phyloP scores from a whole-genome alignment of 2,113 vertebrate species.

The Gymnorhina tibicen region DNA sequence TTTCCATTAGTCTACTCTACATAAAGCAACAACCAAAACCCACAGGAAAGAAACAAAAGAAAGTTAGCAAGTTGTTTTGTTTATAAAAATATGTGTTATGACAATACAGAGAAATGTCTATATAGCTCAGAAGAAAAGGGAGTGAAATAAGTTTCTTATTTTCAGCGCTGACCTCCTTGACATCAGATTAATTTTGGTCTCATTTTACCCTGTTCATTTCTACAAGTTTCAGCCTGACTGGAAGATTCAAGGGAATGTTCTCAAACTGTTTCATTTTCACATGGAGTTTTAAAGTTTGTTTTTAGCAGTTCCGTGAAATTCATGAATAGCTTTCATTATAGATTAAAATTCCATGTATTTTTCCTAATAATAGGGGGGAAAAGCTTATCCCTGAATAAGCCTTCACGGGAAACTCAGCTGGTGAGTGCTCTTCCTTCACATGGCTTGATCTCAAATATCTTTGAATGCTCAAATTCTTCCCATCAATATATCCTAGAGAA shows the following conservation, averaged over 20 bases:
- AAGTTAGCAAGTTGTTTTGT: conserved; percentile 46
- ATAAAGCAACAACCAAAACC: conserved; percentile 34
- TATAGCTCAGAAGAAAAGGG: not conserved
- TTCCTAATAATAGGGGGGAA: not conserved
- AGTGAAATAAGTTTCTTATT: not conserved
- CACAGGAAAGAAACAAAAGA: conserved; percentile 41
- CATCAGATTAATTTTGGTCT: not conserved
- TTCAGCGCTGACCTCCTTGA: not conserved
- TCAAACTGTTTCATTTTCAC: not conserved
- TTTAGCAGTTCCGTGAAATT: not conserved
- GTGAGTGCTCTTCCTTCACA: not conserved
- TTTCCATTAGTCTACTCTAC: conserved; percentile 35
- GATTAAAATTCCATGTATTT: not conserved
- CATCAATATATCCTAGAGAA: not conserved
- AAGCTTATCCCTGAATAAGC: not conserved
- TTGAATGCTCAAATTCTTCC: not conserved
- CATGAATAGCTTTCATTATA: not conserved
- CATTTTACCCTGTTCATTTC: not conserved
- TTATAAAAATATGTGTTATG: conserved; percentile 48
- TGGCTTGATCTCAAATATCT: not conserved
- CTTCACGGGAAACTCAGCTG: not conserved
- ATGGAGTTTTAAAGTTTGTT: not conserved
- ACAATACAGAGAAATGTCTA: conserved; percentile 25
- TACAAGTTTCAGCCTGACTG: not conserved
- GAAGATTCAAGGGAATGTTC: not conserved